Evolutionary conservation across 2,888 invertebrate genomes (phyloP).

Genomic region (Resseliella maxima): DNA sequence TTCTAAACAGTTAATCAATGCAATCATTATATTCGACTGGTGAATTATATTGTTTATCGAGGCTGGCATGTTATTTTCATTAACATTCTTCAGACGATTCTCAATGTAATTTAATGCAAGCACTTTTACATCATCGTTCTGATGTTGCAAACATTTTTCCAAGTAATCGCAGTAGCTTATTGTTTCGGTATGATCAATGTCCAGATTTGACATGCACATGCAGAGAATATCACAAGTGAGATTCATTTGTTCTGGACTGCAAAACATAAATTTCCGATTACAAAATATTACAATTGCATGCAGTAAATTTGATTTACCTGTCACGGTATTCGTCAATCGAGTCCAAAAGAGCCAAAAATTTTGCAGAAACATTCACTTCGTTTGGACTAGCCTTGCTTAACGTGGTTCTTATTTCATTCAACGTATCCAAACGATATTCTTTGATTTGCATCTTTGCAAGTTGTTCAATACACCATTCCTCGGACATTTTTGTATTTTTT

Average conservation of each 20-base stretch:
- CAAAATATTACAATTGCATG: neutral
- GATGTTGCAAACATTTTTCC: slow-evolving; percentile 74
- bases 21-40: slow-evolving; percentile 58
- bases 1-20: slow-evolving; percentile 63
- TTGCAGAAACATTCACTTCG: slow-evolving; percentile 65
- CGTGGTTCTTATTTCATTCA: slow-evolving; percentile 68
- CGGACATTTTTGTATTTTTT: slow-evolving; percentile 59
- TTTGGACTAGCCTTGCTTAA: slow-evolving; percentile 66
- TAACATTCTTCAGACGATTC: slow-evolving; percentile 56
- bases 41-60: slow-evolving; percentile 58
- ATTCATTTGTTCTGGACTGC: slow-evolving; percentile 71
- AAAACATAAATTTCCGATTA: slow-evolving; percentile 54
- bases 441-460: slow-evolving; percentile 67
- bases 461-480: slow-evolving; percentile 69
- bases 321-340: slow-evolving; percentile 70
- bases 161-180: slow-evolving; percentile 71
- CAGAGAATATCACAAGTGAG: slow-evolving; percentile 75
- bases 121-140: slow-evolving; percentile 72
- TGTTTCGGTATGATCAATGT: slow-evolving; percentile 72
- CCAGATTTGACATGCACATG: slow-evolving; percentile 74
- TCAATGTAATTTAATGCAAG: slow-evolving; percentile 75
- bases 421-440: slow-evolving; percentile 67
- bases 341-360: slow-evolving; percentile 71
- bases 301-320: slow-evolving; percentile 47
- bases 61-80: neutral